A percentile compares a stretch with the other conserved stretches of the same genome.
These are phyloP conservation scores for Archocentrus centrarchus DNA, from an alignment of 2,113 vertebrate species.

Conservation along the genomic window DNA sequence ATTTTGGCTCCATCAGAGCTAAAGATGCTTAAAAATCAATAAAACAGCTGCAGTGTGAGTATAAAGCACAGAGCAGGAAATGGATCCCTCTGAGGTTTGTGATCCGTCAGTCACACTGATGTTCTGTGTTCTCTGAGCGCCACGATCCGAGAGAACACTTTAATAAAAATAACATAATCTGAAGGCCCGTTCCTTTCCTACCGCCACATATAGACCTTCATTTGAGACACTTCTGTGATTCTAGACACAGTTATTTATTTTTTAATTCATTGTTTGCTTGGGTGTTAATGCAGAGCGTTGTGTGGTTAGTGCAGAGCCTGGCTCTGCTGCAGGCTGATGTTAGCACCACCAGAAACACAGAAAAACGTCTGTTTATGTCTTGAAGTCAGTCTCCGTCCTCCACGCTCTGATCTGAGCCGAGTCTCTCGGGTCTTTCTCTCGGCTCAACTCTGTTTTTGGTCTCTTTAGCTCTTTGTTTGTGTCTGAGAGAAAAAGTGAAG, in stretches of 20 bases:
- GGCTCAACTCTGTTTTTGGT: not conserved
- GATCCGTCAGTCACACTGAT: not conserved
- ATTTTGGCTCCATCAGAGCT: not conserved
- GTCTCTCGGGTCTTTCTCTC: not conserved
- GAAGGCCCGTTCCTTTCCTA: not conserved
- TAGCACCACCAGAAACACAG: too few relatives aligned
- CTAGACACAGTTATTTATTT: not conserved
- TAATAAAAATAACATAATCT: not conserved
- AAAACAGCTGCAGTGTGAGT: too few relatives aligned
- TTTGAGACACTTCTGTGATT: fast-evolving
- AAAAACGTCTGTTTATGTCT: not conserved
- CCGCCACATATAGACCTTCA: too few relatives aligned
- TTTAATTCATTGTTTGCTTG: too few relatives aligned
- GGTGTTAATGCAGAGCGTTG: not conserved
- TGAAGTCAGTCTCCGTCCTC: too few relatives aligned
- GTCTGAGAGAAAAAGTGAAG: not conserved
- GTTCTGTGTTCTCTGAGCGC: too few relatives aligned
- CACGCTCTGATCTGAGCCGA: not conserved
- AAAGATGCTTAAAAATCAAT: not conserved
- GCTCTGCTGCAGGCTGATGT: not conserved
- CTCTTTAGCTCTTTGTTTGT: constrained; percentile 3
- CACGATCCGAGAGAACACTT: not conserved
- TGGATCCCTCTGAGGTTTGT: not conserved
- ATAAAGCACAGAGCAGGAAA: not conserved
- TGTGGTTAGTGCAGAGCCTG: too few relatives aligned